Evolutionary conservation across 2,888 invertebrate species (phyloP), one percentile per base, ranked within the genome.

Genomic region (Dynastes tityus): DNA sequence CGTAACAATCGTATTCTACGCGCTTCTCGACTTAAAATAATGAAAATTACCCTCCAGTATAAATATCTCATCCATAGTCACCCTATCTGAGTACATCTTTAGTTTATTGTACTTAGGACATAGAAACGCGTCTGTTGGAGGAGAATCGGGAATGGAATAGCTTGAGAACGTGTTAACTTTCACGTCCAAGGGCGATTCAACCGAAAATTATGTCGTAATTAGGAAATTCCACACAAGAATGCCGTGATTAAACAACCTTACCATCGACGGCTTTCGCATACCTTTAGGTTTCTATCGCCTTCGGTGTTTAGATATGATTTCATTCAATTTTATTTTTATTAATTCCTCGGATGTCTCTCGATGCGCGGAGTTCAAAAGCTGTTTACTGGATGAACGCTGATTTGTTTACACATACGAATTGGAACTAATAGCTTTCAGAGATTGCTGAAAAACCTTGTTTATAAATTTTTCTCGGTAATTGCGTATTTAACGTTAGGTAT

Each of bases 151-250:
- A 64, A 37, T 37, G 32, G 32, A 64, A 13, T 64, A 37, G 13
- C 16, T 13, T 68, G 51, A 68, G 45, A 68, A 68, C 68, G 68
- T 68, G 68, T 68, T 68, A 68, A 68, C 68, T 68, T 68, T 32
- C 68, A 68, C 68, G 68, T 49, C 68, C 22, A 68, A 22, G 68
- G 49, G 49, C 68, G 68, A 49, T 68, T 68, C 45, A 68, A 68
- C 32, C 45, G 29, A 49, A 49, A 68, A 68, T 68, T 68, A 68
- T 68, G 68, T 68, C 45, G 68, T 68, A 68, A 68, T 68, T 68
- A 68, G 49, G 27, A 68, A 49, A 68, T 68, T 49, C 68, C 49
- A 22, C 49, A 22, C 49, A 27, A 49, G 68, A 68, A 68, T 68
- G 68, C 68, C 49, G 22, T 27, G 68, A 49, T 68, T 68, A 68